Evolutionary conservation across 2,797 vertebrate genomes (phyloP).

Genomic region (Pteronotus mesoamericanus): DNA sequence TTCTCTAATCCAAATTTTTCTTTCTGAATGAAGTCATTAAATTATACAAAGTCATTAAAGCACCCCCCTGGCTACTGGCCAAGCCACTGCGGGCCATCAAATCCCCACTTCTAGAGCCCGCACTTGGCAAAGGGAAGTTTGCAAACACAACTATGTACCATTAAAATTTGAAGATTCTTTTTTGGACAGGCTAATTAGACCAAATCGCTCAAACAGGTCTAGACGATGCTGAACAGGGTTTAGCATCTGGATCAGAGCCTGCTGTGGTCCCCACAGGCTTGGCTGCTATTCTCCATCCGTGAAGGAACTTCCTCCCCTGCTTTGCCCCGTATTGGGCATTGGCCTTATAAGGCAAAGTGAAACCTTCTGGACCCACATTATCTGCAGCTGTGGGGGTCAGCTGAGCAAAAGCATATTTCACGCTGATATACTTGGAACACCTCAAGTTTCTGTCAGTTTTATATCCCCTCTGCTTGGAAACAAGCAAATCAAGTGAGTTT

Average conservation of each 20-base stretch:
- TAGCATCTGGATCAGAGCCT: neutral
- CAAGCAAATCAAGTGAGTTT: neutral
- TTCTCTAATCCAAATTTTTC: conserved; percentile 11
- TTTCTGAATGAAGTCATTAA: conserved; percentile 36
- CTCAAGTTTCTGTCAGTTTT: neutral
- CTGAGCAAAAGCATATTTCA: neutral
- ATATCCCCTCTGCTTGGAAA: neutral
- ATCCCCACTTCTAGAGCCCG: neutral
- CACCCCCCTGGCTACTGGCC: conserved; percentile 2
- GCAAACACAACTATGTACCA: neutral
- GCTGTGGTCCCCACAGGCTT: neutral
- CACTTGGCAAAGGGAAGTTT: conserved; percentile 24
- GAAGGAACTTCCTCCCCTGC: neutral
- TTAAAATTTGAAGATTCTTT: neutral
- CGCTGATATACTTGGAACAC: neutral
- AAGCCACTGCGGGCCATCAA: conserved; percentile 10
- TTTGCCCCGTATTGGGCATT: neutral
- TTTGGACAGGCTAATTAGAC: conserved; percentile 35
- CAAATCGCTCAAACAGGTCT: conserved; percentile 42
- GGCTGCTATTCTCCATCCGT: neutral
- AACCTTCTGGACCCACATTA: neutral
- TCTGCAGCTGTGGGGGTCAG: neutral
- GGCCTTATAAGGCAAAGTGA: neutral
- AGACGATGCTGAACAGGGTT: neutral
- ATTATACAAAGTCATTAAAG: conserved; percentile 45